Base-by-base conservation (phyloP, 1,140 invertebrate species). In the Diorhabda elongata region DNA sequence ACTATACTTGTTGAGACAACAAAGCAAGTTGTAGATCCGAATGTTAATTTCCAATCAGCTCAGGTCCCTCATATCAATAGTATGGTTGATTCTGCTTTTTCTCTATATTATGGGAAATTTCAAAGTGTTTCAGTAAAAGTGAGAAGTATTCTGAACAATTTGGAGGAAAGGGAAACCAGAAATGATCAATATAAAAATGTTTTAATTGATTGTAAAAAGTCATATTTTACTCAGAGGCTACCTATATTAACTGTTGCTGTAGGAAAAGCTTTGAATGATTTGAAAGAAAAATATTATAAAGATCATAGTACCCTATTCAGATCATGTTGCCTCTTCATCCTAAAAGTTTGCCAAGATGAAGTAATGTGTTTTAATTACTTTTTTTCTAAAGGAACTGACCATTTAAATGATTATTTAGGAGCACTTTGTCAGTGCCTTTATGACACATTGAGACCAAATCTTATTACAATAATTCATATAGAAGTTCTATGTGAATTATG, bases 401-500 rank as follows among this genome's bases (percentile, higher is more conserved):
- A 88, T 44, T 79, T 96, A 58, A 87, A 88, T 26, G 84, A 89
- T 11, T 94, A 92, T 78, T 80, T 99, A 42, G 93, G 95, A 74
- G 87, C 88, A 0, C 81, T 99, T 0, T 99, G 96, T 79, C 92
- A 90, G 9, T 89, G 91, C 60, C 80, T 99, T 5, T 99, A 99
- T 79, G 97, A 99, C 78, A 90, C 89, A 2, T 81, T 99, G 66
- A 85, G 98, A n/a, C 97, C 98, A 2, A 89, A 95, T 65, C 92
- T 99, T 52, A 98, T 99, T 71, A 94, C 98, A 78, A 94, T 99
- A 62, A 96, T 97, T 80, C 97, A 99, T 83, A 84, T 99, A 75
- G 98, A 99, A 85, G 98, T 97, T 1, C 82, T 99, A 8, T 93
- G 97, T 0, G 98, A 99, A 82, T 89, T 99, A 41, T 99, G 97